Conservation (phyloP, 2,888 invertebrate genomes). For the Drosophila gaucha region DNA sequence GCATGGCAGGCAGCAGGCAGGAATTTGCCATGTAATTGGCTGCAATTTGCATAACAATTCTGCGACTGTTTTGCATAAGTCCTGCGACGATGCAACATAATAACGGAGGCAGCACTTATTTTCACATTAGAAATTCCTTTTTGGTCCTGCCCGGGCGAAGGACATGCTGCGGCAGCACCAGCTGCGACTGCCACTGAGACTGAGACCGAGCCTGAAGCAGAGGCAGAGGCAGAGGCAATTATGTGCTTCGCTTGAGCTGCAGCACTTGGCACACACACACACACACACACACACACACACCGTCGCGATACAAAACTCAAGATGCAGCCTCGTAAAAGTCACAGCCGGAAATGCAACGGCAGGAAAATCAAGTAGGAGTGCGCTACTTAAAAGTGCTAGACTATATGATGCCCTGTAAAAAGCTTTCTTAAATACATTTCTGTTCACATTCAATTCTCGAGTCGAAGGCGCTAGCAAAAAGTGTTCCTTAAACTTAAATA, state of each 20-base stretch:
- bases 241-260: slow-evolving; percentile 80
- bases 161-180: slow-evolving; percentile 21
- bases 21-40: slow-evolving; percentile 79
- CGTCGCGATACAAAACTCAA: slow-evolving; percentile 31
- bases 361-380: slow-evolving; percentile 8
- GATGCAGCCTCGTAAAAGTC: slow-evolving; percentile 73
- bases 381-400: neutral
- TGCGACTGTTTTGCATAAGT: slow-evolving; percentile 78
- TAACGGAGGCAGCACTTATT: slow-evolving; percentile 74
- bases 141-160: slow-evolving; percentile 49
- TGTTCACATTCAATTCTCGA: too few species aligned
- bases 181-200: slow-evolving; percentile 16
- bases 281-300: neutral
- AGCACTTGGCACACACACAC: slow-evolving; percentile 42
- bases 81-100: slow-evolving; percentile 76
- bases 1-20: slow-evolving; percentile 31
- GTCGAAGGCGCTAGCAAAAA: too few species aligned
- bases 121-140: slow-evolving; percentile 79
- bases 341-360: slow-evolving; percentile 74
- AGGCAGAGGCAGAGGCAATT: slow-evolving; percentile 71
- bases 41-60: slow-evolving; percentile 81
- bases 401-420: neutral
- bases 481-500: too few species aligned
- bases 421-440: too few species aligned
- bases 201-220: slow-evolving; percentile 3